A percentile compares a stretch with the other conserved stretches of the same genome.
Evolutionary conservation across 2,888 invertebrate species (phyloP).

Genomic region (Anodontia alba): DNA sequence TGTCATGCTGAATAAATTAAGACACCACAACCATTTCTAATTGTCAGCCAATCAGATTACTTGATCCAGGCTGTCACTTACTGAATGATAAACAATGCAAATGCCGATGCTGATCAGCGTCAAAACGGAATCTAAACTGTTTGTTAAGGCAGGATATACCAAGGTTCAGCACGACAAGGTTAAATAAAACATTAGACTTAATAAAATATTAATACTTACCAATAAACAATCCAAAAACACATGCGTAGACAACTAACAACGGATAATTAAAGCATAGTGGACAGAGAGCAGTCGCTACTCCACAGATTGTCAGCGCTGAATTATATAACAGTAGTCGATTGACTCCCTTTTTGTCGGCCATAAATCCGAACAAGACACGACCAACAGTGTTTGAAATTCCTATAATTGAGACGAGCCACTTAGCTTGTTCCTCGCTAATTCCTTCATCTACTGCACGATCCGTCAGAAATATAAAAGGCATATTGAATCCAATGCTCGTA

Average conservation of each 20-base stretch:
- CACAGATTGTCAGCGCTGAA: conserved; percentile 93
- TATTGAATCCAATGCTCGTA: conserved; percentile 96
- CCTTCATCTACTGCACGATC: conserved; percentile 87
- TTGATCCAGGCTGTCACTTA: too few species aligned
- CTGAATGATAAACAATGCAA: too few species aligned
- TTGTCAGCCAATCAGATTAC: too few species aligned
- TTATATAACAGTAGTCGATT: conserved; percentile 97
- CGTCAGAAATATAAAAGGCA: conserved; percentile 96
- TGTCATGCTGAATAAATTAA: too few species aligned
- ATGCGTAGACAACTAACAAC: conserved; percentile 91
- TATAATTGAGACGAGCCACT: conserved; percentile 93
- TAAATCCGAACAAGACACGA: conserved; percentile 88
- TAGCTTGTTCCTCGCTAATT: conserved; percentile 85
- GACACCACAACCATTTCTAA: too few species aligned
- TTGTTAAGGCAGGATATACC: too few species aligned
- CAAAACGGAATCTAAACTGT: too few species aligned
- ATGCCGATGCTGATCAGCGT: too few species aligned
- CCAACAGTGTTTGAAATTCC: conserved; percentile 97
- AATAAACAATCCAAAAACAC: conserved; percentile 82
- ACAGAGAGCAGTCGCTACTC: conserved; percentile 93
- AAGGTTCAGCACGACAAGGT: too few species aligned
- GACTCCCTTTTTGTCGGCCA: conserved; percentile 88
- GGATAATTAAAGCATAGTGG: conserved; percentile 91
- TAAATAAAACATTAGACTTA: too few species aligned
- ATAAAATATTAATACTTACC: too few species aligned